phyloP scores from a whole-genome alignment of 1,140 invertebrate species.

The Theocolax elegans region DNA sequence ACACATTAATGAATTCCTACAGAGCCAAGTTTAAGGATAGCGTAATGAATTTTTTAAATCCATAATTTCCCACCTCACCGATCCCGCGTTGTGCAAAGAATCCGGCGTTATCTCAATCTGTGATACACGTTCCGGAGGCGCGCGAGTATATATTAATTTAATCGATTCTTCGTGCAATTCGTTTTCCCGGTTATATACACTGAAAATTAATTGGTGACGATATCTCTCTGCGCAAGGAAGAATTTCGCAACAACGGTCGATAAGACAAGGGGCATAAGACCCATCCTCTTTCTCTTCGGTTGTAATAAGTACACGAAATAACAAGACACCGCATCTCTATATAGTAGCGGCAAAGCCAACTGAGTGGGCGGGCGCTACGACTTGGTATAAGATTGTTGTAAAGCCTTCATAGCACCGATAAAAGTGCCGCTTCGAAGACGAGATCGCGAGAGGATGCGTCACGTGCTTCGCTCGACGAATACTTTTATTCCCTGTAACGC shows the following conservation, averaged over 20 bases:
- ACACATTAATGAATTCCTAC: background rate
- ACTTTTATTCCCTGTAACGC: no score
- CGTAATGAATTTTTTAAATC: background rate
- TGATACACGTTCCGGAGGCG: background rate
- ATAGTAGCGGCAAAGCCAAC: background rate
- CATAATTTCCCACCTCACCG: background rate
- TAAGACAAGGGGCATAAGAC: no score
- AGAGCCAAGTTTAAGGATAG: background rate
- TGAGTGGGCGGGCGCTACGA: conserved; percentile 23
- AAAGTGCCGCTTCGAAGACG: conserved; percentile 40
- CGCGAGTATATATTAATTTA: background rate
- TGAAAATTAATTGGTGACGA: no score
- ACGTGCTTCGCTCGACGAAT: background rate
- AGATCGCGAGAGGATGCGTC: background rate
- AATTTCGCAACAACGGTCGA: no score
- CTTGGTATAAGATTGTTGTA: conserved; percentile 54
- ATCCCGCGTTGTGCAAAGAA: background rate
- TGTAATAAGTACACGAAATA: conserved; percentile 6
- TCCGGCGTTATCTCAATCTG: background rate
- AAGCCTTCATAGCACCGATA: conserved; percentile 51
- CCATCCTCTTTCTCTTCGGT: background rate
- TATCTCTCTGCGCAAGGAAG: no score
- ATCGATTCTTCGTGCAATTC: no score
- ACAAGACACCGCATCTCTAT: background rate
- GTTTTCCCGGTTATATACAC: no score